phyloP scores from a whole-genome alignment of 92 coral and sea anemone genomes.

The Plumapathes pennacea region DNA sequence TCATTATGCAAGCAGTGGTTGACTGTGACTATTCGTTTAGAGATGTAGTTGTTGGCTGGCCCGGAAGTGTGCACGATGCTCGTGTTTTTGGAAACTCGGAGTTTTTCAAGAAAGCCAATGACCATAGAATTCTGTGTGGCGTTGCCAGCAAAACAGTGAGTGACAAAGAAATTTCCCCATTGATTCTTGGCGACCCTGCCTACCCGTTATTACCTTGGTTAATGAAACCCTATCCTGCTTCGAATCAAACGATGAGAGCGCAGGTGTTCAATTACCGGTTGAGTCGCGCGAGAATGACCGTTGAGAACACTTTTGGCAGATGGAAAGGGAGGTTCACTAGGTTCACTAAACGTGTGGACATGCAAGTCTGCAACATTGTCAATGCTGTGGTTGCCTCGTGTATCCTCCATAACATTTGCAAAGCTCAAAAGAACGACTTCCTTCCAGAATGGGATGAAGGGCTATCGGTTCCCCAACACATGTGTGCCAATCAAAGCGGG shows the following conservation, averaged over 20 bases:
- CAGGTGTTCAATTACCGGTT: slow-evolving; percentile 38
- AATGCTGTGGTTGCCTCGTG: slow-evolving; percentile 18
- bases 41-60: slow-evolving; percentile 23
- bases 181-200: slow-evolving; percentile 51
- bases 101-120: slow-evolving; percentile 28
- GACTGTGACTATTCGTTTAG: slow-evolving; percentile 7
- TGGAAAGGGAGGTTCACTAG: slow-evolving; percentile 13
- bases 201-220: slow-evolving; percentile 62
- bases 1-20: slow-evolving; percentile 35
- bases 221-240: slow-evolving; percentile 54
- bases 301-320: slow-evolving; percentile 52
- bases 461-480: background rate
- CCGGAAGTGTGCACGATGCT: slow-evolving; percentile 63
- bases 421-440: slow-evolving; percentile 17
- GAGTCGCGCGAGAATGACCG: slow-evolving; percentile 63
- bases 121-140: slow-evolving; percentile 22
- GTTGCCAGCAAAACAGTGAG: slow-evolving; percentile 3
- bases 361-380: slow-evolving; percentile 21
- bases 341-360: slow-evolving; percentile 37
- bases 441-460: slow-evolving; percentile 26
- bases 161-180: slow-evolving; percentile 19
- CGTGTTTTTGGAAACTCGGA: slow-evolving; percentile 45
- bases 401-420: slow-evolving; percentile 35
- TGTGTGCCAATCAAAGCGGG: background rate
- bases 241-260: slow-evolving; percentile 21